phyloP scores from a whole-genome alignment of 2,797 vertebrate species.

The Lepilemur septentrionalis region DNA sequence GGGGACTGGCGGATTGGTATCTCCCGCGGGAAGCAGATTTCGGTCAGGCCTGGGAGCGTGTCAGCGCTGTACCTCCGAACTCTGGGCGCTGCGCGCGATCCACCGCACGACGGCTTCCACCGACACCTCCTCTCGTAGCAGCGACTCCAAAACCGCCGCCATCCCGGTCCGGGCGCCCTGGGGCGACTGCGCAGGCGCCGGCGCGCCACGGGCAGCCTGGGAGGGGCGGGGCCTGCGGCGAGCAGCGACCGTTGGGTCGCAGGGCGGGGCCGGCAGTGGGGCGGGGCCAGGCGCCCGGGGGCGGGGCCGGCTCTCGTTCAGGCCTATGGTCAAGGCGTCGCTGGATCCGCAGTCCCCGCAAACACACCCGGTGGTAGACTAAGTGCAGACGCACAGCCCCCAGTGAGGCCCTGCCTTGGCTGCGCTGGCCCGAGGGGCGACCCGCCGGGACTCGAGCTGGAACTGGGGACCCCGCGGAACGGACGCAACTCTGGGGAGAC shows the following conservation, averaged over 20 bases:
- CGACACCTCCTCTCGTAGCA: conserved; percentile 89
- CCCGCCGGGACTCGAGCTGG: conserved; percentile 20
- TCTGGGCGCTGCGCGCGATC: conserved; percentile 82
- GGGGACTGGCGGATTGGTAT: background rate
- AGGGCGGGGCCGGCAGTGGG: background rate
- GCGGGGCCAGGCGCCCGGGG: background rate
- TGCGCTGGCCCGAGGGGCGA: conserved; percentile 44
- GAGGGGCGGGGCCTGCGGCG: conserved; percentile 7
- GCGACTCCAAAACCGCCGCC: conserved; percentile 97
- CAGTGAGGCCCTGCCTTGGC: conserved; percentile 63
- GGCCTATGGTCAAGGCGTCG: background rate
- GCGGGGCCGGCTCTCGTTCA: background rate
- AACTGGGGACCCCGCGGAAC: conserved; percentile 4
- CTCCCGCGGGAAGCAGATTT: background rate
- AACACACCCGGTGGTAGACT: accelerated
- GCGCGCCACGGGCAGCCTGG: conserved; percentile 24
- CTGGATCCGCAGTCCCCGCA: accelerated
- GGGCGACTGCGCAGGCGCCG: conserved; percentile 76
- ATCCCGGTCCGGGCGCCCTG: conserved; percentile 83
- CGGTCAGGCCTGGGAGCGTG: background rate
- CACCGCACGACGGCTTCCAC: conserved; percentile 86
- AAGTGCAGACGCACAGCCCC: background rate
- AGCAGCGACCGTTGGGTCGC: background rate
- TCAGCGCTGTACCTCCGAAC: conserved; percentile 64
- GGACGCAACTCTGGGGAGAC: conserved; percentile 55